Base-by-base conservation (phyloP, 2,113 vertebrate species). In the Kryptolebias marmoratus region DNA sequence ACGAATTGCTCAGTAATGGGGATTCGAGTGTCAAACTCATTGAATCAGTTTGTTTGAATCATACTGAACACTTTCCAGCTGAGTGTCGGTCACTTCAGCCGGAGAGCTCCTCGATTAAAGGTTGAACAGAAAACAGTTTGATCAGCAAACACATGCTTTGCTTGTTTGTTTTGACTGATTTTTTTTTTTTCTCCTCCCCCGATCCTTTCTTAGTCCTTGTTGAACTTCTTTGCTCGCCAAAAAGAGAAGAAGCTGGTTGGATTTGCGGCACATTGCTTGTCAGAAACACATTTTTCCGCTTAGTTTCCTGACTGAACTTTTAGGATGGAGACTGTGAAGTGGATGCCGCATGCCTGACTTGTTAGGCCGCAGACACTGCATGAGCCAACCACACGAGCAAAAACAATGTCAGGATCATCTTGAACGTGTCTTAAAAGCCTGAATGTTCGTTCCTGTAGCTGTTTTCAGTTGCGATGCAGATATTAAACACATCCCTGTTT, bases 281-380 rank as follows among this genome's bases (percentile, higher is more conserved):
- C 39, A 42, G 9, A 10, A 42, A 8, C 5, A 42, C 10, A 42
- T 8, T 7, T 68, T 64, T 52, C 65, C 39, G 52, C 50, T 48
- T 36, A 5, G 55, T 58, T 63, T 52, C 9, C 4, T 22, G 10
- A 22, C 16, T n/a, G 18, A n/a, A n/a, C 42, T 65, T 84, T 66
- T 77, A 55, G 69, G 57, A 80, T 11, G 64, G 59, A 73, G 60
- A 67, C 69, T 71, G 82, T 73, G 65, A 79, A 73, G 79, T 83
- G 64, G 77, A 82, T 86, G 67, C 78, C 93, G 93, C 93, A 94
- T 93, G 93, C 64, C 68, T 52, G 80, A 81, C 68, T 56, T 79
- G 75, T 82, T 53, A 30, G 84, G 55, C 44, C 71, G 59, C 52
- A 10, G 22, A 74, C 72, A 67, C 77, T 60, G 93, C 93, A 93